Evolutionary conservation across 92 coral and sea anemone species (phyloP), one percentile per base, ranked within the genome.

Genomic region (Palythoa grandis): DNA sequence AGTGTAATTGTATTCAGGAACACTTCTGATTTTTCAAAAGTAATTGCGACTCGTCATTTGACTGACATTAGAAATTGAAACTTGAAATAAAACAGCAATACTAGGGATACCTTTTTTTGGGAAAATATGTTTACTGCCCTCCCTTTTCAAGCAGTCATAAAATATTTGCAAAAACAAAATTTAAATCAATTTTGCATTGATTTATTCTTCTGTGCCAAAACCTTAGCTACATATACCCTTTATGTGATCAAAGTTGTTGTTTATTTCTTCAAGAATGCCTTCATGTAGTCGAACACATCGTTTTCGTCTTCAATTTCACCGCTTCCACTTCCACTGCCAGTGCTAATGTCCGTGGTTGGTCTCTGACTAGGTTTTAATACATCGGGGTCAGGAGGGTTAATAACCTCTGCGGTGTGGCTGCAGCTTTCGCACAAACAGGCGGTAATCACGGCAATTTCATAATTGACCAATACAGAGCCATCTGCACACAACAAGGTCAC

Each of bases 401-500:
- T 68, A 65, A 79, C 43, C 23, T 58, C 84, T 10, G 84, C 61
- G 57, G 72, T n/a, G 40, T 80, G 85, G 23, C 76, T 67, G 75
- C 93, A 91, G 5, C 35, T 50, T 52, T 87, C 93, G 52, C 93
- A 91, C 77, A 88, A 71, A 43, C 93, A 91, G 17, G 93, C 88
- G 12, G 93, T 76, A 22, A 91, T 91, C 8, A 84, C 82, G 7
- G 91, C 91, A 70, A 88, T 74, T 79, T 87, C 86, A 13, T 87
- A 87, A 14, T 91, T 86, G 15, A 80, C 16, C 25, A 87, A 72
- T 35, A 78, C 86, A 17, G 67, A 67, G 69, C 82, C 82, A 25
- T 87, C 78, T 6, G 61, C 57, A 16, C 93, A 91, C n/a, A 14
- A 35, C 83, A 91, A 70, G 22, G 75, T 65, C 66, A 91, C 63